phyloP scores from a whole-genome alignment of 2,888 invertebrate species.

The Bellardia bayeri region DNA sequence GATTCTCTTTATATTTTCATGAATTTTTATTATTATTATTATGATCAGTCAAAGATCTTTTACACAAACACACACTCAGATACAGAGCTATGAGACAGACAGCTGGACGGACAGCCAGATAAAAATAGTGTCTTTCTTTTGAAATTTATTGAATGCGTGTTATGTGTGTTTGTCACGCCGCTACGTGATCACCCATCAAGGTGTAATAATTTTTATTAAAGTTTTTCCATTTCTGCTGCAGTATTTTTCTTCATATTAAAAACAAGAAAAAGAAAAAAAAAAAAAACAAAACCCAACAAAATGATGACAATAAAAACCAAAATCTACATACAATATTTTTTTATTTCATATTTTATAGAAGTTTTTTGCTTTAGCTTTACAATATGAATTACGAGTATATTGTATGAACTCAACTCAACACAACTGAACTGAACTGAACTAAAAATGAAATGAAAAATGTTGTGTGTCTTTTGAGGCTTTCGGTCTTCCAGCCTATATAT shows the following conservation, averaged over 20 bases:
- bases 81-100: neutral
- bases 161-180: slow-evolving; percentile 75
- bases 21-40: slow-evolving; percentile 19
- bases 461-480: slow-evolving; percentile 19
- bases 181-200: slow-evolving; percentile 84
- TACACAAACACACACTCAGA: slow-evolving; percentile 6
- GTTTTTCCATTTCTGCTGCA: slow-evolving; percentile 73
- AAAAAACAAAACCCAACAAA: slow-evolving; percentile 13
- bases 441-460: slow-evolving; percentile 55
- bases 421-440: slow-evolving; percentile 21
- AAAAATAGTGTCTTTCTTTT: slow-evolving; percentile 68
- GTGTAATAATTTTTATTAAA: slow-evolving; percentile 83
- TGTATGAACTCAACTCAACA: slow-evolving; percentile 9
- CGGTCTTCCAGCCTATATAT: slow-evolving; percentile 53
- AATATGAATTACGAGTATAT: slow-evolving; percentile 71
- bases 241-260: neutral
- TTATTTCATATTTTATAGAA: slow-evolving; percentile 12
- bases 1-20: slow-evolving; percentile 13
- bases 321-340: slow-evolving; percentile 48
- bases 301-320: slow-evolving; percentile 56
- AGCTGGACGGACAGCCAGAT: slow-evolving; percentile 1
- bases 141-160: slow-evolving; percentile 78
- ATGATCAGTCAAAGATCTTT: slow-evolving; percentile 58
- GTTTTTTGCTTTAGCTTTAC: slow-evolving; percentile 22
- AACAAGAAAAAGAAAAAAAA: neutral